Evolutionary conservation across 2,888 invertebrate genomes (phyloP), one percentile per base, ranked within the genome.

Genomic region (Hypolimnas misippus): DNA sequence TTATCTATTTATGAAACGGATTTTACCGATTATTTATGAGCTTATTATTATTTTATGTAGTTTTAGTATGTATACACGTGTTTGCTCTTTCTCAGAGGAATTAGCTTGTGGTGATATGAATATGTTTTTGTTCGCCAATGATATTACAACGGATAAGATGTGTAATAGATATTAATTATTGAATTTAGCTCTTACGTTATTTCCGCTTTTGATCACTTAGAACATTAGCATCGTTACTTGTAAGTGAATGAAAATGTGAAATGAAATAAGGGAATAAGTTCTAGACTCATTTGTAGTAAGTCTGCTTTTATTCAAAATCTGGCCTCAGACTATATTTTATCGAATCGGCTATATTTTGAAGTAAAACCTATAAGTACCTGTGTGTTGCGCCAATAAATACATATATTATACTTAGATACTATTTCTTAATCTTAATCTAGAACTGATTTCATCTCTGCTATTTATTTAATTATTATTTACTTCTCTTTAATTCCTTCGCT

Each of bases 331-430:
- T 76, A 73, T 76, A 76, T 73, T 68, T 73, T 68, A 73, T 76
- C 72, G 70, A 77, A 77, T 82, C 76, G 81, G 82, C 81, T 83
- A 76, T 75, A 74, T 81, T 77, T 83, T 81, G 74, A 78, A 74
- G 76, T 71, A 82, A 83, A 82, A 68, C 65, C 73, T 83, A 79
- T 76, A 82, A 81, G 89, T 90, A 90, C 91, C 89, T 90, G 88
- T 84, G 65, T 76, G 79, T 86, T 89, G 85, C 85, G 81, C 85
- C 86, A 86, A 86, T 87, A 67, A 83, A 81, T 81, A n/a, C n/a
- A n/a, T n/a, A 80, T 78, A 83, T 12, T 75, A 49, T 62, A 52
- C 29, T 57, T 60, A 42, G 40, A 50, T n/a, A 55, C 62, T 55
- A 19, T 53, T 66, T 29, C 29, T 65, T 62, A 55, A 50, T 63